Conservation (phyloP, 1,140 invertebrate genomes). For the Pristionchus pacificus region DNA sequence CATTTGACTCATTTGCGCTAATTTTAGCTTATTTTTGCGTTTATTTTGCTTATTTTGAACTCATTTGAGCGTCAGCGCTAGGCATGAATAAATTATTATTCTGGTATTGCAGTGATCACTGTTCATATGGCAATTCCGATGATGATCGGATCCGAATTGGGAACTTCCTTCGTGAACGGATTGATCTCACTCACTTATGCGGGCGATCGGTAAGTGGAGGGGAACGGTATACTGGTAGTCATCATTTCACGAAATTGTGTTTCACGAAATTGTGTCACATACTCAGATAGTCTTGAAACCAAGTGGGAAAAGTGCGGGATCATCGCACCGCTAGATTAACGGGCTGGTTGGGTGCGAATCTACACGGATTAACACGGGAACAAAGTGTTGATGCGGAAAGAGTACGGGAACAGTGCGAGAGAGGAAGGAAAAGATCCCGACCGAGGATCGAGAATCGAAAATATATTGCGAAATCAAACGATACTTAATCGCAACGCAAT, state of each 20-base stretch:
- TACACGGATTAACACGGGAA: too few relatives aligned
- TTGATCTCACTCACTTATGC: constrained; percentile 55
- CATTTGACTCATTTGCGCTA: too few relatives aligned
- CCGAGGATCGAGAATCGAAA: constrained; percentile 7
- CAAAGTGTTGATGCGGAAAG: too few relatives aligned
- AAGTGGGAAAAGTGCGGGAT: too few relatives aligned
- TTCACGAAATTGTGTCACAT: too few relatives aligned
- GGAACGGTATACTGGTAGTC: neutral
- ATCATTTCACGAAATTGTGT: too few relatives aligned
- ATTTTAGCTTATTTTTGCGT: too few relatives aligned
- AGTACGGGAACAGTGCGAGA: too few relatives aligned
- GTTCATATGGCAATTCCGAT: constrained; percentile 59
- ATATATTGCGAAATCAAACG: neutral
- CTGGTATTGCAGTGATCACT: constrained; percentile 50
- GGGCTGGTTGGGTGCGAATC: too few relatives aligned
- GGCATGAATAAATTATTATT: neutral
- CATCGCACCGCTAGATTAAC: too few relatives aligned
- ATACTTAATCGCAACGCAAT: neutral
- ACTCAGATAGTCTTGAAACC: too few relatives aligned
- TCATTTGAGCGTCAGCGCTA: neutral
- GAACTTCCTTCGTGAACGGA: constrained; percentile 59
- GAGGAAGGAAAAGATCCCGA: too few relatives aligned
- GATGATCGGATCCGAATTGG: constrained; percentile 59
- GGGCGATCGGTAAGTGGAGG: constrained; percentile 46
- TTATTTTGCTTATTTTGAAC: neutral